These are phyloP conservation scores for Zapus hudsonius DNA, from an alignment of 2,113 vertebrate genomes.

Conservation along the genomic window DNA sequence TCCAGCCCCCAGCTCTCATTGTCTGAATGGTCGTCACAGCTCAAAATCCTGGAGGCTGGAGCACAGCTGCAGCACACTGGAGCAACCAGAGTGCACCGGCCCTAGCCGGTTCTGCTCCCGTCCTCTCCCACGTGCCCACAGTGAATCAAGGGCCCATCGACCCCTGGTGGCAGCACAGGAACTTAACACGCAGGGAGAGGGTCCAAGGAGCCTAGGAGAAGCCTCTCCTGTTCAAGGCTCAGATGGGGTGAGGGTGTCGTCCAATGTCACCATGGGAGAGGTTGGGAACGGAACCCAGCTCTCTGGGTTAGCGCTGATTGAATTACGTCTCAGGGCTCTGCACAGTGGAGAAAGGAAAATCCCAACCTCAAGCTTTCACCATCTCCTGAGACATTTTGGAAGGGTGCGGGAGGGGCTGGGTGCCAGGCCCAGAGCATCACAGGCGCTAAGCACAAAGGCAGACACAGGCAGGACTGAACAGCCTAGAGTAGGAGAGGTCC, in stretches of 20 bases:
- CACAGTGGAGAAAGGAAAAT: neutral
- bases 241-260: neutral
- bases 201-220: neutral
- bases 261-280: neutral
- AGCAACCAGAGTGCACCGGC: neutral
- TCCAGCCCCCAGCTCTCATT: too few species aligned
- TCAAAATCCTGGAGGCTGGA: neutral
- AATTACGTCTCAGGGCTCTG: neutral
- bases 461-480: neutral
- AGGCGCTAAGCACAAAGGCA: neutral
- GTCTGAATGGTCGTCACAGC: neutral
- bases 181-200: neutral
- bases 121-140: neutral
- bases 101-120: neutral
- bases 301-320: neutral
- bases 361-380: neutral
- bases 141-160: neutral
- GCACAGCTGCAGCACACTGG: accelerated
- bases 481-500: neutral
- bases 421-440: neutral
- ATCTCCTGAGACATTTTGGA: neutral
- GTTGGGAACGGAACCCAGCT: neutral
- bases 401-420: too few species aligned
- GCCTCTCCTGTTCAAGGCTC: neutral
- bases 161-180: neutral